Evolutionary conservation across 2,797 vertebrate genomes (phyloP), one percentile per base, ranked within the genome.

Genomic region (Simalia tracyae): DNA sequence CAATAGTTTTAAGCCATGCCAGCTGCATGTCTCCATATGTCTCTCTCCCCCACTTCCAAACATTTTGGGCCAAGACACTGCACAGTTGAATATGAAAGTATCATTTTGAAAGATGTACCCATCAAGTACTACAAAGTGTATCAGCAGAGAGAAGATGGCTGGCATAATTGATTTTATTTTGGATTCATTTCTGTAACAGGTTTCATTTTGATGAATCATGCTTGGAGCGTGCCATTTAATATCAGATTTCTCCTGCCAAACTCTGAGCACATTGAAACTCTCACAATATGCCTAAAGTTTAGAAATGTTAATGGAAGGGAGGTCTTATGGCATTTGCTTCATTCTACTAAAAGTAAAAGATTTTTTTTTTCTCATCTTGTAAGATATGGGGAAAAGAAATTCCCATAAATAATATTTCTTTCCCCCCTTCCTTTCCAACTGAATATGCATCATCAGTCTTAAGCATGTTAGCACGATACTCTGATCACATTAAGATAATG

Each of bases 131-230:
- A 92, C 24, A n/a, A 92, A 36, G 64, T 59, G n/a, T 72, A 0
- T 56, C 3, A n/a, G 28, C 61, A 24, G 2, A 7, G 76, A 0
- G 46, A 15, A 50, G 54, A 8, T 36, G 19, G 5, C 28, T 91
- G 89, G 26, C 36, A 94, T 54, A 89, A 88, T 91, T 64, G 90
- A 91, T 26, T 89, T 68, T 11, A 63, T 92, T 91, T 93, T 86
- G 0, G 88, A 64, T 88, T 1, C 11, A 63, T 66, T 50, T 12
- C 15, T 93, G 91, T 87, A 57, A 90, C 88, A 2, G 2, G 42
- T 91, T 93, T 26, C 2, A 36, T 36, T 89, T 88, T 84, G 92
- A 36, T 60, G 66, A 93, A 24, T 85, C 81, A 4, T 4, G 87
- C 46, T 56, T 15, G 68, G 0, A 81, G 5, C 2, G 0, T 84